These are phyloP conservation scores for Maconellicoccus hirsutus DNA, from an alignment of 1,140 invertebrate genomes.

Conservation along the genomic window DNA sequence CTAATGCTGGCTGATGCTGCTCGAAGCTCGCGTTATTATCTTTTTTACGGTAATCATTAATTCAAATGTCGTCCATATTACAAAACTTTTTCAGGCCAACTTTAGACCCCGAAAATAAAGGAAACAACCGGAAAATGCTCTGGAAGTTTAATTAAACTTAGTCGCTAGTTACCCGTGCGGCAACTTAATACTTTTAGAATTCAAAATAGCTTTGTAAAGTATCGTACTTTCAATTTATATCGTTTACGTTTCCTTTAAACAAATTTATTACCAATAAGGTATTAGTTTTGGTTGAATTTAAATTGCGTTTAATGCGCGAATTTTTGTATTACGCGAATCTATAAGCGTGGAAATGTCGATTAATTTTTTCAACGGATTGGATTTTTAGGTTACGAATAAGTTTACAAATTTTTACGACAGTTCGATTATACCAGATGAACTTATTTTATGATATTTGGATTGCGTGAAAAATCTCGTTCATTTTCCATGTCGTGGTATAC, in stretches of 20 bases:
- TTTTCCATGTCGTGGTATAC: too few relatives aligned
- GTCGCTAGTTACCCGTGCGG: neutral
- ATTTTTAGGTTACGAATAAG: too few relatives aligned
- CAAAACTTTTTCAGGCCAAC: neutral
- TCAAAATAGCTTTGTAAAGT: neutral
- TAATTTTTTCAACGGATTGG: too few relatives aligned
- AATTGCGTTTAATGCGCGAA: too few relatives aligned
- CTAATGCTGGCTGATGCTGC: neutral
- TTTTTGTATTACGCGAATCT: too few relatives aligned
- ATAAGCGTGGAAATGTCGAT: too few relatives aligned
- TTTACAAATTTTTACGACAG: too few relatives aligned
- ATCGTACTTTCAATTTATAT: neutral
- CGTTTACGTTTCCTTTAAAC: neutral
- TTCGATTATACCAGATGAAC: too few relatives aligned
- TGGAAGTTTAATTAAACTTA: constrained; percentile 10
- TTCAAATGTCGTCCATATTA: constrained; percentile 4
- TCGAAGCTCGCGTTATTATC: neutral
- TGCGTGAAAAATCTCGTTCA: too few relatives aligned
- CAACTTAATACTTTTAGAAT: neutral
- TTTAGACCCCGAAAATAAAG: neutral
- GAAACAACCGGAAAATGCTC: neutral
- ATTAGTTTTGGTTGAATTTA: too few relatives aligned
- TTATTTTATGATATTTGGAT: too few relatives aligned
- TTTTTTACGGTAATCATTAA: constrained; percentile 5
- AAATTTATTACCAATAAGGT: neutral